phyloP scores from a whole-genome alignment of 2,888 invertebrate species.

The Sphecodes monilicornis region DNA sequence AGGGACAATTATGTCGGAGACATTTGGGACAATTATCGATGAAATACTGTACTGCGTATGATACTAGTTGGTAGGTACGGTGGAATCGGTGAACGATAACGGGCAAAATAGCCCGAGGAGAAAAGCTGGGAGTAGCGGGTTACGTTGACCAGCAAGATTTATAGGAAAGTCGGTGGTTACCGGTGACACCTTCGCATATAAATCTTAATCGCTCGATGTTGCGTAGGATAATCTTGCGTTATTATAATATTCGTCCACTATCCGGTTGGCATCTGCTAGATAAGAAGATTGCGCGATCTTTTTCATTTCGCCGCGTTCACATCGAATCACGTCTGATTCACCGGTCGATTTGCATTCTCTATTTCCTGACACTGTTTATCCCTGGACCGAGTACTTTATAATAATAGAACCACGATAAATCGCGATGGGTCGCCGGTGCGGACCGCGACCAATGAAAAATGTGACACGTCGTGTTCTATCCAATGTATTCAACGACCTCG shows the following conservation, averaged over 20 bases:
- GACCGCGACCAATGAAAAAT: slow-evolving; percentile 21
- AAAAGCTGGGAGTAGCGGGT: slow-evolving; percentile 12
- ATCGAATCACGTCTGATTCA: slow-evolving; percentile 48
- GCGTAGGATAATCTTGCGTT: slow-evolving; percentile 29
- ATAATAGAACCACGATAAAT: slow-evolving; percentile 49
- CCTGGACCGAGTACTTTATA: slow-evolving; percentile 34
- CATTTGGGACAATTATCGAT: too few species aligned
- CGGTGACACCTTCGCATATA: slow-evolving; percentile 54
- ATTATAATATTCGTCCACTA: slow-evolving; percentile 38
- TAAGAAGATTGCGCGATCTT: slow-evolving; percentile 14
- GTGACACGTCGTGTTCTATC: slow-evolving; percentile 7
- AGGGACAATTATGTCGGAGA: too few species aligned
- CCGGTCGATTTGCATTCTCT: slow-evolving; percentile 47
- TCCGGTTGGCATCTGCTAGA: slow-evolving; percentile 14
- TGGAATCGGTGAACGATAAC: slow-evolving; percentile 44
- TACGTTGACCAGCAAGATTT: slow-evolving; percentile 45
- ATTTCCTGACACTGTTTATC: slow-evolving; percentile 45
- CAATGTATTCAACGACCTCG: slow-evolving; percentile 42
- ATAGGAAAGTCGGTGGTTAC: slow-evolving; percentile 47
- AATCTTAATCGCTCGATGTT: slow-evolving; percentile 30
- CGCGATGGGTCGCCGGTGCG: neutral
- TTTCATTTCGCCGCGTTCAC: slow-evolving; percentile 22
- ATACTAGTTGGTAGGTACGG: slow-evolving; percentile 33
- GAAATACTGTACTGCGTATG: too few species aligned
- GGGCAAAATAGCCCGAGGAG: slow-evolving; percentile 52